Evolutionary conservation across 2,888 invertebrate genomes (phyloP).

Genomic region (Leucozona laternaria): DNA sequence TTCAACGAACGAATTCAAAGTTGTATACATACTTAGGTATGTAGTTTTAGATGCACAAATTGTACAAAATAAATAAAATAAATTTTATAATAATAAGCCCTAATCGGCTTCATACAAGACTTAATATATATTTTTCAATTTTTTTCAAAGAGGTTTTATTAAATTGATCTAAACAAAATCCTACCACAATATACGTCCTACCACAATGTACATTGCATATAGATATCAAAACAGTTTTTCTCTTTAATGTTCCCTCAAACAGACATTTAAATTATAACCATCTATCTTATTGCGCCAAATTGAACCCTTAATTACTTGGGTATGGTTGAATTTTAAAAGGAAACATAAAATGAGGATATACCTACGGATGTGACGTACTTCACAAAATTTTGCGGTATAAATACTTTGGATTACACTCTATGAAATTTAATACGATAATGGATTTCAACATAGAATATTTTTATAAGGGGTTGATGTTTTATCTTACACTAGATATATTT

Average conservation of each 20-base stretch:
- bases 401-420: constrained; percentile 41
- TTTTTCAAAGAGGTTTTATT: no score
- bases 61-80: no score
- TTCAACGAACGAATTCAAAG: no score
- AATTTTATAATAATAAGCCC: no score
- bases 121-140: no score
- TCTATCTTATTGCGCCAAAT: constrained; percentile 13
- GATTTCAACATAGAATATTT: constrained; percentile 28
- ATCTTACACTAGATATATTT: background rate
- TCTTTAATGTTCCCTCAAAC: background rate
- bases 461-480: constrained; percentile 7
- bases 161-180: no score
- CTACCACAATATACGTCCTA: no score
- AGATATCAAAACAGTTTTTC: background rate
- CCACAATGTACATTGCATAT: background rate
- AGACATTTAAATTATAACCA: background rate
- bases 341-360: background rate
- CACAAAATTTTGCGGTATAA: constrained; percentile 50
- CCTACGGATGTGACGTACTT: background rate
- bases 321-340: background rate
- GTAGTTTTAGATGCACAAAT: no score
- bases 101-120: no score
- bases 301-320: constrained; percentile 10
- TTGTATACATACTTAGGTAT: no score
- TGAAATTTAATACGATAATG: constrained; percentile 69